Percentiles rank a stretch among this genome's conserved stretches.
Evolutionary conservation across 2,888 invertebrate genomes (phyloP).

Genomic region (Timema cristinae): DNA sequence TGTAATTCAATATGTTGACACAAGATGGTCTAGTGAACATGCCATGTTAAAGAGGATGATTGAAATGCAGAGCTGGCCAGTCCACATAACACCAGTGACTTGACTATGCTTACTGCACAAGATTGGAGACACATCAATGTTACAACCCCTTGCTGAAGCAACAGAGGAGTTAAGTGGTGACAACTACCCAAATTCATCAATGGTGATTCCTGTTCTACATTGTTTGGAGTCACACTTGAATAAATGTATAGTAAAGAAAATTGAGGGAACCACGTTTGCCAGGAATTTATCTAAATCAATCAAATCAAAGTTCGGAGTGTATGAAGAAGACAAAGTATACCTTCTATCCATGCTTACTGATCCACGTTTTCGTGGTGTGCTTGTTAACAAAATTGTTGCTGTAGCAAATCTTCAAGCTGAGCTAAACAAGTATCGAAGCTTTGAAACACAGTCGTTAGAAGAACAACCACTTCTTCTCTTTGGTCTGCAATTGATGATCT

Average conservation of each 20-base stretch:
- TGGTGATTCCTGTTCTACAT: neutral
- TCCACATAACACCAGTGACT: too few relatives aligned
- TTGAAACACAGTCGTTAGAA: too few relatives aligned
- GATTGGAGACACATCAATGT: slow-evolving; percentile 5
- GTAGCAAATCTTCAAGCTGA: too few relatives aligned
- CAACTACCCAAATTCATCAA: slow-evolving; percentile 2
- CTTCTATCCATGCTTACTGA: neutral
- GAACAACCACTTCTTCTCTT: too few relatives aligned
- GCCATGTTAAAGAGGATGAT: too few relatives aligned
- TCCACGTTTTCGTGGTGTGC: slow-evolving; percentile 5
- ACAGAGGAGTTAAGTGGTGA: slow-evolving; percentile 4
- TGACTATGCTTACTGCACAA: too few relatives aligned
- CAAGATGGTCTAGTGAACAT: too few relatives aligned
- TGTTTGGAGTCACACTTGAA: slow-evolving; percentile 10
- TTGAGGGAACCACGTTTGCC: neutral
- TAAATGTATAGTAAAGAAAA: neutral
- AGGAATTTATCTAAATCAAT: slow-evolving; percentile 4
- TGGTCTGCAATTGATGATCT: too few relatives aligned
- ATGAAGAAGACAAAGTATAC: slow-evolving; percentile 5
- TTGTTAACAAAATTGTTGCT: too few relatives aligned
- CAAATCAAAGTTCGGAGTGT: neutral
- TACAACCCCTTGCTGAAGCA: slow-evolving; percentile 9
- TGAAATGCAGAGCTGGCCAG: too few relatives aligned
- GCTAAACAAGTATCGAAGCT: too few relatives aligned
- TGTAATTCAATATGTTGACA: too few relatives aligned